Percentiles rank a stretch among this genome's conserved stretches.
Conservation (phyloP, 2,113 vertebrate species). For the Marmota flaviventris region DNA sequence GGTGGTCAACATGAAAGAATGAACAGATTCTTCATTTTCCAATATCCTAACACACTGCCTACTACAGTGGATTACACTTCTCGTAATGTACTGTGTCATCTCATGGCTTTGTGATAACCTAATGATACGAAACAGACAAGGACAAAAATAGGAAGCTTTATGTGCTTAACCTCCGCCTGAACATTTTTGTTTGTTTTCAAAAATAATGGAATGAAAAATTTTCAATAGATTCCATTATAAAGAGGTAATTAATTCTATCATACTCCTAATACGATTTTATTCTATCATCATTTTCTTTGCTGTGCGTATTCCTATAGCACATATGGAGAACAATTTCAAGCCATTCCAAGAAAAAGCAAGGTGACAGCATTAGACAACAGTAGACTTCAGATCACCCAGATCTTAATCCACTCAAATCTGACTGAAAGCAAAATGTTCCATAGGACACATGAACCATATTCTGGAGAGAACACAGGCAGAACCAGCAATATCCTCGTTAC, state of each 20-base stretch:
- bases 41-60: background rate
- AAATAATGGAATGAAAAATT: slow-evolving; percentile 30
- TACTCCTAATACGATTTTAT: background rate
- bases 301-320: background rate
- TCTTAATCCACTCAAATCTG: background rate
- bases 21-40: slow-evolving; percentile 39
- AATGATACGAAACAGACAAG: slow-evolving; percentile 65
- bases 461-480: background rate
- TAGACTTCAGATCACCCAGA: background rate
- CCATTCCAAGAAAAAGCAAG: background rate
- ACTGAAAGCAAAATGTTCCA: background rate
- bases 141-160: slow-evolving; percentile 19
- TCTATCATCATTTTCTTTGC: background rate
- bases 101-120: slow-evolving; percentile 28
- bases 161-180: background rate
- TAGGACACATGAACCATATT: background rate
- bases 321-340: background rate
- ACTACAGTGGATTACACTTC: background rate
- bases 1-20: slow-evolving; percentile 33
- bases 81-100: slow-evolving; percentile 17
- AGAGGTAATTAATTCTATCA: slow-evolving; percentile 18
- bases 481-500: background rate
- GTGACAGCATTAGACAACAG: background rate
- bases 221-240: slow-evolving; percentile 14
- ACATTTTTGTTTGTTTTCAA: slow-evolving; percentile 45